Evolutionary conservation across 1,140 invertebrate species (phyloP).

Genomic region (Hylaeus anthracinus): DNA sequence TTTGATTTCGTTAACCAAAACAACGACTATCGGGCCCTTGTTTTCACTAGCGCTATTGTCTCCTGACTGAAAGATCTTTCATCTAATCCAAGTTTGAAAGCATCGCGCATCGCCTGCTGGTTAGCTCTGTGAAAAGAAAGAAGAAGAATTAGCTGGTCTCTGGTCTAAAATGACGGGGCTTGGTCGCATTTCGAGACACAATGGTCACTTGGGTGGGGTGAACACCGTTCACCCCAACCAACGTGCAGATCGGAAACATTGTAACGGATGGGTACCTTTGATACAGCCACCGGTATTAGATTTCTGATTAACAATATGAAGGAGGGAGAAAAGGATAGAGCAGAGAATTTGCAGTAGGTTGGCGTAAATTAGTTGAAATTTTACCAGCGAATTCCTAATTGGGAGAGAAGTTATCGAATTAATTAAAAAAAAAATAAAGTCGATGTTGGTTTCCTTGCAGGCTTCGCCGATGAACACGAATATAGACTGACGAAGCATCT

Average conservation of each 20-base stretch:
- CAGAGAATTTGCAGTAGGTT: no score
- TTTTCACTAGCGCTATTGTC: background rate
- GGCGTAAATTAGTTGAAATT: no score
- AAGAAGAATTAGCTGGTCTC: slow-evolving; percentile 42
- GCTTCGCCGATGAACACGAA: slow-evolving; percentile 85
- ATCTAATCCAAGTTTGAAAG: slow-evolving; percentile 35
- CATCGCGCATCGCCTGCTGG: background rate
- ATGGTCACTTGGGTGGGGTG: slow-evolving; percentile 32
- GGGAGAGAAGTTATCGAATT: no score
- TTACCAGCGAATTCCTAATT: no score
- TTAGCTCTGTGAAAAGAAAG: slow-evolving; percentile 20
- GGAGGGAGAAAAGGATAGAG: no score
- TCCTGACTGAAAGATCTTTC: background rate
- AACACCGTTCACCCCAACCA: slow-evolving; percentile 14
- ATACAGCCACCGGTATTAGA: slow-evolving; percentile 46
- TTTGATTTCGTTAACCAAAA: background rate
- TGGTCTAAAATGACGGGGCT: slow-evolving; percentile 28
- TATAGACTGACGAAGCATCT: slow-evolving; percentile 87
- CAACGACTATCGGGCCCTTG: background rate
- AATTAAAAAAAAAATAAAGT: no score
- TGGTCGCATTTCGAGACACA: slow-evolving; percentile 49
- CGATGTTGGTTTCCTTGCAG: slow-evolving; percentile 67
- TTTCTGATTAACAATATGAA: slow-evolving; percentile 9
- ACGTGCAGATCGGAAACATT: slow-evolving; percentile 22
- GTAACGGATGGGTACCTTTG: slow-evolving; percentile 41